Conservation (phyloP, 2,797 vertebrate genomes). For the Artibeus lituratus region DNA sequence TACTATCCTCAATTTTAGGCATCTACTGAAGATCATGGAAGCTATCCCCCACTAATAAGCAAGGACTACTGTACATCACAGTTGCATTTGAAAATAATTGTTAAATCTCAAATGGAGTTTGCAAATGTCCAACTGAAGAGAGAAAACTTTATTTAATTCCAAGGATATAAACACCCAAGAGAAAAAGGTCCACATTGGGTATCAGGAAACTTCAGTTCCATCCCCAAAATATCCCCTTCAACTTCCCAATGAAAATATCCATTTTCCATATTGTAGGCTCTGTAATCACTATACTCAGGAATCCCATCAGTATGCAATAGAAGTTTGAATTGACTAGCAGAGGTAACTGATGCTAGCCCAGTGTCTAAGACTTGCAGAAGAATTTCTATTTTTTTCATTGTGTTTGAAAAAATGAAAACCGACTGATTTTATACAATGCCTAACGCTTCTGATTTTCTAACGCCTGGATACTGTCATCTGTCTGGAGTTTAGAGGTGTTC, state of each 20-base stretch:
- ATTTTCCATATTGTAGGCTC: not conserved
- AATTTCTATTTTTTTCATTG: not conserved
- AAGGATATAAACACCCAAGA: not conserved
- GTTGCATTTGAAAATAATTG: not conserved
- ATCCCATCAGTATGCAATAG: not conserved
- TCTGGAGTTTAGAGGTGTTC: not conserved
- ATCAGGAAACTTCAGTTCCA: not conserved
- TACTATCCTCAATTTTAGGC: not conserved
- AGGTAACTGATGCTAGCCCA: rapidly evolving
- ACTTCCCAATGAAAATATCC: not conserved
- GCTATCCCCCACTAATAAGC: not conserved
- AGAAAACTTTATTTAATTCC: not conserved
- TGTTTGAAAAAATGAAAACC: not conserved
- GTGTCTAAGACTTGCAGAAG: not conserved
- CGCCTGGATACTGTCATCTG: not conserved
- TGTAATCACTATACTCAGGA: not conserved
- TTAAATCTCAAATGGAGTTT: not conserved
- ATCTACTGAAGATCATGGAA: not conserved
- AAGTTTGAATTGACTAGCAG: not conserved
- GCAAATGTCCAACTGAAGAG: not conserved
- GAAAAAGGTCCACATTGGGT: not conserved
- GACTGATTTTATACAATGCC: not conserved
- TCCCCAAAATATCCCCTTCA: not conserved
- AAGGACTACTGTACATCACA: not conserved
- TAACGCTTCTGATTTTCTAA: not conserved